Percentiles rank a stretch among this genome's conserved stretches.
Conservation (phyloP, 2,797 vertebrate species). For the Karalla daura region DNA sequence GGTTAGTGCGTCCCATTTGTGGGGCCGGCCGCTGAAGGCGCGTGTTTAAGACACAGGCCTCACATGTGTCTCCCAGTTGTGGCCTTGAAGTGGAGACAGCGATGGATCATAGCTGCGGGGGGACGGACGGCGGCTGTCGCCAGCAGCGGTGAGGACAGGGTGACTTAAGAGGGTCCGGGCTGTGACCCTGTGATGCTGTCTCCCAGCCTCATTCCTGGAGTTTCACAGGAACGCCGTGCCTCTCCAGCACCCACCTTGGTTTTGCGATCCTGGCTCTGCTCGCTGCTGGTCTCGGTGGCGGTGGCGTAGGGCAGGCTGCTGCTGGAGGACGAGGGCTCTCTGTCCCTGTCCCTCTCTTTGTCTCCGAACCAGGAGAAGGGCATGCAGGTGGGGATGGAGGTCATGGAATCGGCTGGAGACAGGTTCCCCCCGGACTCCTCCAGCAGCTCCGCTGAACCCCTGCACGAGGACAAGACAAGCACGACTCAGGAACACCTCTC, state of each 20-base stretch:
- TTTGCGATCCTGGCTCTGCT: constrained; percentile 87
- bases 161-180: constrained; percentile 12
- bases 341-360: constrained; percentile 89
- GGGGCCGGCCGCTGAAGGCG: constrained; percentile 1
- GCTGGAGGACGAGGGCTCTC: constrained; percentile 88
- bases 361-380: constrained; percentile 96
- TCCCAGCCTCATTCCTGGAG: not conserved
- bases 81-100: constrained; percentile 11
- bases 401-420: constrained; percentile 92
- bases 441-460: constrained; percentile 91
- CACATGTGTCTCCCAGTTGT: constrained; percentile 15
- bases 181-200: not conserved
- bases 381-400: constrained; percentile 94
- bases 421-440: constrained; percentile 89
- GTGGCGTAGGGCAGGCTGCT: constrained; percentile 85
- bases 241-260: constrained; percentile 82
- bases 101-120: constrained; percentile 3
- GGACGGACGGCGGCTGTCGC: not conserved
- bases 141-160: not conserved
- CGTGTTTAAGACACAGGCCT: constrained; percentile 17
- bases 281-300: constrained; percentile 80
- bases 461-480: constrained; percentile 48
- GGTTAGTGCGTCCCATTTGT: constrained; percentile 32
- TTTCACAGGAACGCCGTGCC: not conserved
- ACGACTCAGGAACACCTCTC: not conserved